Base-by-base conservation (phyloP, 1,140 invertebrate genomes). In the Leucophenga varia region DNA sequence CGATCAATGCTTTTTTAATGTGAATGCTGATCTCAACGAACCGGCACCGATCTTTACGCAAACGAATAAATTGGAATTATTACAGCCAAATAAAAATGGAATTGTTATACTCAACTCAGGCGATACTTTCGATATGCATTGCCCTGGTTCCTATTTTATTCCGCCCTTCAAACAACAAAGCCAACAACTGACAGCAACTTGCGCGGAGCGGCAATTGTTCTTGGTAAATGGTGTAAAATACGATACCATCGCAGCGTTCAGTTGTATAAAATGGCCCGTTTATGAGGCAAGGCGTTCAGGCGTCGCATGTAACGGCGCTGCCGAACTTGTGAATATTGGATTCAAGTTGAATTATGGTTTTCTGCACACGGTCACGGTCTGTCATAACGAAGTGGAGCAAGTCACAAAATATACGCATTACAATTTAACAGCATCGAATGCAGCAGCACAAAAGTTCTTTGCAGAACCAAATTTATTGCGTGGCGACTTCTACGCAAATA, bases 381-480 rank as follows among this genome's bases (percentile, higher is more conserved):
- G 69, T 39, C 63, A 67, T 16, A 47, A 72, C 22, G 57, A 55
- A 28, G 14, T 43, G 1, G 16, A 36, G 10, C 52, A 70, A 43
- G 57, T 60, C 13, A 61, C 69, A 10, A 54, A 53, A 1, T 72
- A 64, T 30, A 57, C 48, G 2, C 54, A 54, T 5, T 60, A 72
- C 21, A 54, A 54, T 28, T 43, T 72, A 36, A 53, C 52, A 0
- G 57, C 69, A 0, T 50, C 55, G 7, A 72, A 57, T 36, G 22
- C 64, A 6, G 61, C 53, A 12, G 72, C 57, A 36, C 69, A 72
- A 16, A 43, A 37, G 12, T 47, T 41, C 5, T 61, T 72, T 6
- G 55, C 70, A 8, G 61, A 72, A 18, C 65, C 60, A 0, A 63
- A 60, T 2, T 72, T 61, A 30, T 44, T 63, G 1, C 52, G 70